phyloP scores from a whole-genome alignment of 2,888 invertebrate species.

The Hololepta plana region DNA sequence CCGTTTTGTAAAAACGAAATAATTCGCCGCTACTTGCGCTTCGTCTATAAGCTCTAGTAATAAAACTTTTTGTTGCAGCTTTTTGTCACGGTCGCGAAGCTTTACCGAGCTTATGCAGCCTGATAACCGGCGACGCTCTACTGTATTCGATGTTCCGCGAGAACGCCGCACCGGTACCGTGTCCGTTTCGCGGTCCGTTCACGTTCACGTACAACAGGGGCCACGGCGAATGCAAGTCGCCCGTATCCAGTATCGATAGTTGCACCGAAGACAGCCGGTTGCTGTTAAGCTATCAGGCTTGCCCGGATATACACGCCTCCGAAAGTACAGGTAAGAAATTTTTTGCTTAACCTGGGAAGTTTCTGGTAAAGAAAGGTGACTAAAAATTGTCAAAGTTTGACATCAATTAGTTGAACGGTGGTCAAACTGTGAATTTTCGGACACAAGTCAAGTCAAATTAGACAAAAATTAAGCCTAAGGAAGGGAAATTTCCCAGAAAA shows the following conservation, averaged over 20 bases:
- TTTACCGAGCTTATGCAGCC: conserved; percentile 63
- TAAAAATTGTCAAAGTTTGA: no score
- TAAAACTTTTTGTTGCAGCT: no score
- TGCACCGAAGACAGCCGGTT: conserved; percentile 85
- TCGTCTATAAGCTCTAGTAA: no score
- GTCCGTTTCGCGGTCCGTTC: conserved; percentile 77
- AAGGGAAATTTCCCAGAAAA: no score
- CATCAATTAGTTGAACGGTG: no score
- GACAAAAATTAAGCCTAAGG: no score
- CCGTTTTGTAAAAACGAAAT: no score
- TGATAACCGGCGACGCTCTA: conserved; percentile 76
- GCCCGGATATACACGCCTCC: conserved; percentile 77
- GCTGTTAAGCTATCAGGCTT: conserved; percentile 82
- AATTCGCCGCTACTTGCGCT: no score
- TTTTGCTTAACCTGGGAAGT: no score
- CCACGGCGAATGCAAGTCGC: conserved; percentile 75
- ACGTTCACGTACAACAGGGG: conserved; percentile 87
- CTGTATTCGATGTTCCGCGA: conserved; percentile 81
- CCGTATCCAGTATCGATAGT: conserved; percentile 81
- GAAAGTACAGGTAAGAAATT: conserved; percentile 64
- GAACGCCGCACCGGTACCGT: conserved; percentile 72
- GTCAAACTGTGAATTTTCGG: no score
- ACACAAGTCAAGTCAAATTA: no score
- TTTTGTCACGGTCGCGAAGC: conserved; percentile 58
- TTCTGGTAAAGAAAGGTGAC: no score